Percentiles rank a stretch among this genome's conserved stretches.
Evolutionary conservation across 2,797 vertebrate genomes (phyloP).

Genomic region (Notolepis coatsorum): DNA sequence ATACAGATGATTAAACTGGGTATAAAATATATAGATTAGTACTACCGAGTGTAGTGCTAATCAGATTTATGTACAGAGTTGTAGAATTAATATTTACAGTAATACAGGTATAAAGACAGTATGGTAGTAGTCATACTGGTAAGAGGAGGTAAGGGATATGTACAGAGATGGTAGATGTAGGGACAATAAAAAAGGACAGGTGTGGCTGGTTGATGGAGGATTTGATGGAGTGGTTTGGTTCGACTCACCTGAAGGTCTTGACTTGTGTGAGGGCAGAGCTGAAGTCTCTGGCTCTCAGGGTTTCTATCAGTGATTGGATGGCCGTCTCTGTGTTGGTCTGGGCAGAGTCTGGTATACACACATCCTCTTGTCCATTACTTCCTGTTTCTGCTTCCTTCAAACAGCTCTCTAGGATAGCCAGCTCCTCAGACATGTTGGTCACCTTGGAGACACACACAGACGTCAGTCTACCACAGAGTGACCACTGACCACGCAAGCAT

Average conservation of each 20-base stretch:
- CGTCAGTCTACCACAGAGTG: background rate
- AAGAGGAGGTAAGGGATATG: too few species aligned
- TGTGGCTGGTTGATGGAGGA: too few species aligned
- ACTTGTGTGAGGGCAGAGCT: slow-evolving; percentile 92
- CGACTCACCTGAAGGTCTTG: slow-evolving; percentile 93
- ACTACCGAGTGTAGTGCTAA: too few species aligned
- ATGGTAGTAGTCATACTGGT: too few species aligned
- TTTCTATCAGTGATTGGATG: slow-evolving; percentile 95
- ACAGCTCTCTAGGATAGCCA: slow-evolving; percentile 90
- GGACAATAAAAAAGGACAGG: too few species aligned
- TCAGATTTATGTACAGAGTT: too few species aligned
- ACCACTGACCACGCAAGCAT: background rate
- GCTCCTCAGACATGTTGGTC: slow-evolving; percentile 97
- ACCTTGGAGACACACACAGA: slow-evolving; percentile 79
- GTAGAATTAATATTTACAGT: too few species aligned
- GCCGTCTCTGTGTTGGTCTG: slow-evolving; percentile 93
- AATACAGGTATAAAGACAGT: too few species aligned
- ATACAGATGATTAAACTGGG: too few species aligned
- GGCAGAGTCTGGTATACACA: slow-evolving; percentile 86
- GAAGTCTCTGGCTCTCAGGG: slow-evolving; percentile 91
- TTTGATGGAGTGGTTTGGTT: background rate
- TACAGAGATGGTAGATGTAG: too few species aligned
- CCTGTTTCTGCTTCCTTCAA: slow-evolving; percentile 91
- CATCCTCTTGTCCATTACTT: slow-evolving; percentile 85
- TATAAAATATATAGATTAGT: too few species aligned